These are phyloP conservation scores for Typhlichthys subterraneus DNA, from an alignment of 2,797 vertebrate genomes.

Conservation along the genomic window DNA sequence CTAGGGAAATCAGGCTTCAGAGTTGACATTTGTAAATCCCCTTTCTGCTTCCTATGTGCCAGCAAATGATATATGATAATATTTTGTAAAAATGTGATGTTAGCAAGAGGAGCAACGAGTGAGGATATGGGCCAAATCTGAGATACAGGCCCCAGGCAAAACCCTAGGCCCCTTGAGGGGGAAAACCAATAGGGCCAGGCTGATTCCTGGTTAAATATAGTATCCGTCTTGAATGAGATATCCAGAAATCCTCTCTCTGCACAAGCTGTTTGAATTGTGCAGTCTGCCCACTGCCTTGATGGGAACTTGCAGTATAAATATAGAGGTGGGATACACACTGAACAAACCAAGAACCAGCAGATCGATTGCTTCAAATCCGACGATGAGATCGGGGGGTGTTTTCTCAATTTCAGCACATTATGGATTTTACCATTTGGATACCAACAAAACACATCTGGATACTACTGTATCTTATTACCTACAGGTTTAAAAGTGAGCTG, in stretches of 20 bases:
- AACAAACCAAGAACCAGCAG: too few species aligned
- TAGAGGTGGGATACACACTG: slow-evolving; percentile 15
- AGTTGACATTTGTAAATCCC: neutral
- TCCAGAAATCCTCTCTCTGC: slow-evolving; percentile 61
- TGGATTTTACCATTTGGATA: neutral
- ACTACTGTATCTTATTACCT: too few species aligned
- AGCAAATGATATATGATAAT: slow-evolving; percentile 44
- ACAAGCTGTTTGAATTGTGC: slow-evolving; percentile 47
- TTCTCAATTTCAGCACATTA: slow-evolving; percentile 37
- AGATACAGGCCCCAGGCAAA: slow-evolving; percentile 40
- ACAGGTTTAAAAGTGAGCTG: too few species aligned
- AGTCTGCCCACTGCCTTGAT: slow-evolving; percentile 75
- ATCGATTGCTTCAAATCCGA: too few species aligned
- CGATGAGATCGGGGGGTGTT: slow-evolving; percentile 28
- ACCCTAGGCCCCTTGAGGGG: slow-evolving; percentile 28
- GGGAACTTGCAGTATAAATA: slow-evolving; percentile 56
- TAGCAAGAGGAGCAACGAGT: slow-evolving; percentile 46
- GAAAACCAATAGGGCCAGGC: slow-evolving; percentile 69
- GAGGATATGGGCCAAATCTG: slow-evolving; percentile 22
- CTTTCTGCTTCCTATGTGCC: slow-evolving; percentile 53
- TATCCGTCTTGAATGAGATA: slow-evolving; percentile 55
- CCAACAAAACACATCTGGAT: too few species aligned
- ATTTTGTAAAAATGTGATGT: slow-evolving; percentile 29
- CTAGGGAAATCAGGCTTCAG: too few species aligned
- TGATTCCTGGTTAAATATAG: slow-evolving; percentile 81